Evolutionary conservation across 2,888 invertebrate species (phyloP).

Genomic region (Melinaea marsaeus): DNA sequence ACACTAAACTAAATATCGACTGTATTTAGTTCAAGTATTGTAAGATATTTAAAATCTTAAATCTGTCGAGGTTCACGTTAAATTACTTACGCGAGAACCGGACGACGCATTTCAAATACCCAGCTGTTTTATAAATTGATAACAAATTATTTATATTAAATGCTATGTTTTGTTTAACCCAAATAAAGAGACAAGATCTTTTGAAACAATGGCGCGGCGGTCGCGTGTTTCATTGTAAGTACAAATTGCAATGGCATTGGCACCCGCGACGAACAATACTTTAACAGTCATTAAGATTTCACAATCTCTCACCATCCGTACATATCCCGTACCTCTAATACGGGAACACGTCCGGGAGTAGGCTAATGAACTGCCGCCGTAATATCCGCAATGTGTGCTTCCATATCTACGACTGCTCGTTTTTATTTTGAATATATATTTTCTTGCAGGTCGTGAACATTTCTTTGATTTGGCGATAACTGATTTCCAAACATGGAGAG

Average conservation of each 20-base stretch:
- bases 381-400: background rate
- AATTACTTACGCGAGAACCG: too few relatives aligned
- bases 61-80: too few relatives aligned
- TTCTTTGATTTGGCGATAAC: background rate
- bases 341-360: constrained; percentile 22
- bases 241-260: constrained; percentile 38
- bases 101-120: too few relatives aligned
- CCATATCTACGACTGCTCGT: too few relatives aligned
- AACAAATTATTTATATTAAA: constrained; percentile 9
- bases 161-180: constrained; percentile 28
- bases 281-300: constrained; percentile 45
- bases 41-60: background rate
- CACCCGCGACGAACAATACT: constrained; percentile 43
- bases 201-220: constrained; percentile 28
- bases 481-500: constrained; percentile 82
- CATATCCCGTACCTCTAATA: constrained; percentile 56
- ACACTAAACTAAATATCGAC: too few relatives aligned
- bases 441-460: background rate
- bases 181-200: constrained; percentile 30
- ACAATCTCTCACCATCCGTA: constrained; percentile 52
- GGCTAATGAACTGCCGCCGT: background rate
- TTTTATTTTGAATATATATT: constrained; percentile 12
- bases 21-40: too few relatives aligned
- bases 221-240: constrained; percentile 29
- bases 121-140: too few relatives aligned